Evolutionary conservation across 2,797 vertebrate species (phyloP), one percentile per base, ranked within the genome.

Genomic region (Pogonophryne albipinna): DNA sequence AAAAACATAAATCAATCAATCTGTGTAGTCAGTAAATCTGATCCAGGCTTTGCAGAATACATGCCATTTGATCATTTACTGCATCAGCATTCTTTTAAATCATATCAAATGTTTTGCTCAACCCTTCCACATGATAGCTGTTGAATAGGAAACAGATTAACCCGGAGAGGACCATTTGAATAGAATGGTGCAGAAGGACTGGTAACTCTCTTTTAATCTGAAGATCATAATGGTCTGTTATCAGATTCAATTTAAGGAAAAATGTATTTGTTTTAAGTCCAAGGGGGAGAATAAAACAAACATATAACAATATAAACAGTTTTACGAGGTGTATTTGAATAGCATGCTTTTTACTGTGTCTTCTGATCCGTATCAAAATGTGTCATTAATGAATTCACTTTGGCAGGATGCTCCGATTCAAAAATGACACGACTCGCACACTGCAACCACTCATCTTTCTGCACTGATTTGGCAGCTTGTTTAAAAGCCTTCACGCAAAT

Each of bases 41-140:
- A 63, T 6, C 47, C 60, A 66, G 71, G 31, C 70, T 53, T 56
- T 80, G 52, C 12, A 42, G 71, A 57, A 45, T 69, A 67, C 69
- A 84, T 53, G 47, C 20, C 63, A 61, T 27, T 42, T 52, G 65
- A 38, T 44, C 45, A 61, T 82, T 77, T 71, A 71, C 61, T 38
- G 51, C 34, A 44, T 56, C 23, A 52, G 19, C 50, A 53, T 63
- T 61, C 51, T 55, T 55, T 53, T 12, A 10, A 56, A 47, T 68
- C n/a, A 55, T 41, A 31, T 63, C 13, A 44, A 27, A 42, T 64
- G 20, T 44, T 70, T 52, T 49, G 41, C 42, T 60, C 14, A 23
- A 44, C 63, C n/a, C 38, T 6, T 64, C 34, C 34, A 2, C 59
- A 46, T 15, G 42, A 63, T 13, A 31, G 41, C 56, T 65, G 14